These are phyloP conservation scores for Lamprotornis superbus DNA, from an alignment of 2,113 vertebrate genomes.

Conservation along the genomic window DNA sequence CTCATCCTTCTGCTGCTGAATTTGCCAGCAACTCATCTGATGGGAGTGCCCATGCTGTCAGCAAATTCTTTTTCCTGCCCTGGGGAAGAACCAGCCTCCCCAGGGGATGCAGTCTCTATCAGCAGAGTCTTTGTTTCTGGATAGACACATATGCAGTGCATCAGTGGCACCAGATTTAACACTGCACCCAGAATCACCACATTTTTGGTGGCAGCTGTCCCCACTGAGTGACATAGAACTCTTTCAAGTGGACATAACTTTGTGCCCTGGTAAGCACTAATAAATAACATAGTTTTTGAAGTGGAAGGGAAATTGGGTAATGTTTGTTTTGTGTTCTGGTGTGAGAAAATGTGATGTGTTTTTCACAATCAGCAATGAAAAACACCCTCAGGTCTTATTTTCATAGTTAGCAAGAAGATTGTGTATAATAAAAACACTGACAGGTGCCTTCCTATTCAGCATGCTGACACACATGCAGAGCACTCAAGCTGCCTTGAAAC, in stretches of 20 bases:
- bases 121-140: neutral
- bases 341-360: neutral
- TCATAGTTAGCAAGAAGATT: neutral
- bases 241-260: neutral
- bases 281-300: neutral
- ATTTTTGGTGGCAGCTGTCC: neutral
- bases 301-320: neutral
- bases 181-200: accelerated
- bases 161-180: neutral
- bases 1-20: neutral
- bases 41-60: neutral
- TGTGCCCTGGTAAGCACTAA: neutral
- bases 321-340: neutral
- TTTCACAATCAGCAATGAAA: neutral
- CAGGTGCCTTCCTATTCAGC: neutral
- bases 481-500: neutral
- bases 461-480: neutral
- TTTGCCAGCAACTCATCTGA: too few species aligned
- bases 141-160: accelerated
- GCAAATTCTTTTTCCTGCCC: neutral
- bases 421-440: neutral
- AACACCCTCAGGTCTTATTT: neutral
- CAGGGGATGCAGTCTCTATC: accelerated
- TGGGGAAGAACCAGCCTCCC: neutral
- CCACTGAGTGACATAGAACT: accelerated